Evolutionary conservation across 1,140 invertebrate genomes (phyloP).

Genomic region (Coboldia fuscipes): DNA sequence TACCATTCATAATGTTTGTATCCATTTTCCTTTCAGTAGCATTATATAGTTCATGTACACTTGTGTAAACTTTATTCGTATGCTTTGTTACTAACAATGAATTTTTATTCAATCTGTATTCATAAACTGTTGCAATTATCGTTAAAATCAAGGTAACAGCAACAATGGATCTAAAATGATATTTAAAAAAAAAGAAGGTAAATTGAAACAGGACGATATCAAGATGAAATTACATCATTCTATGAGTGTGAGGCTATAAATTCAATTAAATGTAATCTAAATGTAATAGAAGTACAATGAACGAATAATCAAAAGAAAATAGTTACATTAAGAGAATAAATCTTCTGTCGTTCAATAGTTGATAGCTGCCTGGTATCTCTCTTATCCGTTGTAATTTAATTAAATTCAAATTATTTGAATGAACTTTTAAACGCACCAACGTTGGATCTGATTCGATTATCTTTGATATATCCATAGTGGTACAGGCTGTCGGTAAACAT

Average conservation of each 20-base stretch:
- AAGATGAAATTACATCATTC: conserved; percentile 5
- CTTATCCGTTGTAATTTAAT: conserved; percentile 36
- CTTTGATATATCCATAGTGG: conserved; percentile 29
- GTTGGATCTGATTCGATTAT: conserved; percentile 29
- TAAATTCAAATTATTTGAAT: conserved; percentile 8
- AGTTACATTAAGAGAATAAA: conserved; percentile 50
- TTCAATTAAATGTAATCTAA: too few species aligned
- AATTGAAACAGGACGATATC: not conserved
- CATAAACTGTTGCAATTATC: not conserved
- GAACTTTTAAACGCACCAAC: conserved; percentile 22
- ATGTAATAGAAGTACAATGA: too few species aligned
- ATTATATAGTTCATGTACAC: too few species aligned
- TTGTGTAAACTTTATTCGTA: too few species aligned
- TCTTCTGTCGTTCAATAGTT: conserved; percentile 38
- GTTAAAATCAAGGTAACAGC: not conserved
- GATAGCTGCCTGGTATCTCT: conserved; percentile 45
- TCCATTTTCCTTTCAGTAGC: too few species aligned
- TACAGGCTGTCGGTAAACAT: conserved; percentile 48
- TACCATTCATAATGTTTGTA: too few species aligned
- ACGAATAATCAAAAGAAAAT: too few species aligned
- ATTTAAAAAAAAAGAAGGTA: not conserved
- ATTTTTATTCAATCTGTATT: too few species aligned
- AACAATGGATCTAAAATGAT: not conserved
- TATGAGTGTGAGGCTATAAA: too few species aligned
- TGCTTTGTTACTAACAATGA: not conserved